Conservation (phyloP, 2,888 invertebrate genomes). For the Megamerina dolium region DNA sequence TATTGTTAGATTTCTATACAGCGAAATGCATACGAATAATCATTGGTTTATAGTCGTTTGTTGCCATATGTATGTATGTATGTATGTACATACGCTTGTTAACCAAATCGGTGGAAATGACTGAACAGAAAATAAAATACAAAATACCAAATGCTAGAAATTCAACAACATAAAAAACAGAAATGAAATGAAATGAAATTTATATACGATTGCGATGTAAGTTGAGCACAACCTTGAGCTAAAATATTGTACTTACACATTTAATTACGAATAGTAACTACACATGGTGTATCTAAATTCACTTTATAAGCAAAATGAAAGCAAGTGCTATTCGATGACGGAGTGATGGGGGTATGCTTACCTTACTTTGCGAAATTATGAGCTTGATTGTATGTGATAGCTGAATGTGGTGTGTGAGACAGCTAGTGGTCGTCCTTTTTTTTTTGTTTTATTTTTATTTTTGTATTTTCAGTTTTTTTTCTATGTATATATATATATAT, state of each 20-base stretch:
- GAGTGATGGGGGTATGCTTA: not conserved
- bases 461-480: not conserved
- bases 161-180: not conserved
- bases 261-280: too few relatives aligned
- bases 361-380: not conserved
- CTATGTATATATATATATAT: not conserved
- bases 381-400: too few relatives aligned
- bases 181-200: not conserved
- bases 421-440: not conserved
- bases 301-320: too few relatives aligned
- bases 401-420: not conserved
- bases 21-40: too few relatives aligned
- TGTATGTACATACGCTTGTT: too few relatives aligned
- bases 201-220: not conserved
- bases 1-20: too few relatives aligned
- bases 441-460: not conserved
- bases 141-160: not conserved
- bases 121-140: not conserved
- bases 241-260: not conserved
- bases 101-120: not conserved
- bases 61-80: too few relatives aligned
- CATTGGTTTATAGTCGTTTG: too few relatives aligned
- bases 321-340: too few relatives aligned
- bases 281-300: too few relatives aligned
- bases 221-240: not conserved